Base-by-base conservation (phyloP, 2,888 invertebrate genomes). In the Sphaerophoria rueppellii region DNA sequence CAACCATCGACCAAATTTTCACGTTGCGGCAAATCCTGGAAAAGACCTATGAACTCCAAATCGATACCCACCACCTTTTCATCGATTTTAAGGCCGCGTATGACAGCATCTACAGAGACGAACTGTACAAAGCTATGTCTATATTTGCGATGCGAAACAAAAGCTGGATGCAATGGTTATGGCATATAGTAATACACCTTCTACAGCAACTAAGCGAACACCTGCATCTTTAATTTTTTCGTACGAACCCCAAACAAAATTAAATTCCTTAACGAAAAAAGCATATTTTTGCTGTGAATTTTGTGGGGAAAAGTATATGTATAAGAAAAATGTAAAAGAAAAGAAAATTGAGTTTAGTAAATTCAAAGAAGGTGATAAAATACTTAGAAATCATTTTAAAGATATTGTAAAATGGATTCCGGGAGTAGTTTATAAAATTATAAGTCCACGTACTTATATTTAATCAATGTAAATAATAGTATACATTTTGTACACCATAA, bases 401-500 rank as follows among this genome's bases (percentile, higher is more conserved):
- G 50, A 58, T 24, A 65, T 55, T 46, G 65, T 75, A 7, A 63
- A 67, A 67, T 75, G 75, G 67, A 60, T 69, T 43, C 52, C 60
- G 54, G 60, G 11, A 11, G n/a, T 43, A 32, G 54, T 61, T 37
- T 46, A 24, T 35, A 70, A 43, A 43, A 50, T 69, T 37, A 61
- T 76, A 43, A 76, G 61, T 61, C 34, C 52, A 52, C 32, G 60
- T 40, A 70, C 52, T 0, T n/a, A n/a, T 70, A 60, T 54, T 76
- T 69, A 69, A 76, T 76, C 32, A 69, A 69, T 76, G 60, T 76
- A n/a, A 76, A 48, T 12, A 76, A 76, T 54, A 69, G 60, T 4
- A 43, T 61, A 6, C 52, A 72, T 43, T 72, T 50, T 72, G 54
- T 61, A 52, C 65, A 65, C n/a, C 48, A 65, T n/a, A 65, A 74